Evolutionary conservation across 2,113 vertebrate genomes (phyloP), one percentile per base, ranked within the genome.

Genomic region (Siniperca knerii): DNA sequence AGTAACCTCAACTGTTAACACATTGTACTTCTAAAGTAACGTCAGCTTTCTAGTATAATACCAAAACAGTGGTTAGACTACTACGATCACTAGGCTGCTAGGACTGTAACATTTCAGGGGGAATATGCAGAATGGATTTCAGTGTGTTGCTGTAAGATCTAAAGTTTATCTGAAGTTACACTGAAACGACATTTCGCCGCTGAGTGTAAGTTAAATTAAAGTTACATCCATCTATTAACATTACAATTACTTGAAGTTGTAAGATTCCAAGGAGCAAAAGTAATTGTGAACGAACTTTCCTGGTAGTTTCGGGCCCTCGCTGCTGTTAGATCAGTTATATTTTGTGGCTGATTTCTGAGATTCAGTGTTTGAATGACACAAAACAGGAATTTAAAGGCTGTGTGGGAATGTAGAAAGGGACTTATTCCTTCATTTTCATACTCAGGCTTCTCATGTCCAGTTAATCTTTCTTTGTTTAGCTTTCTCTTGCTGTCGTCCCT

Each of bases 391-490:
- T 52, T 35, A 50, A 79, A 71, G 6, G 13, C 8, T 35, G 50
- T 82, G 46, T 74, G 1, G 0, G 7, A 42, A 37, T 78, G n/a
- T 8, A 50, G 21, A 46, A 44, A 55, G 7, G 8, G 20, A 6
- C 3, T 29, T 29, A 9, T 18, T 29, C 21, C 15, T 1, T 57
- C 4, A 46, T 33, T 73, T 65, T n/a, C n/a, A 44, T 4, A 40
- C 18, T n/a, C 7, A 20, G 57, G 1, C 52, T 64, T 0, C 25
- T 79, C 37, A n/a, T 40, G 2, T 29, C 21, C 20, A 74, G 20
- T 55, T n/a, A 21, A 72, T 55, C n/a, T 72, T 60, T 48, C 3
- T 70, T 85, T 67, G 37, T 84, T 15, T 15, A 8, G 20, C 50
- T 76, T 40, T 67, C 20, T 60, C 2, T 46, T 62, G 33, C 69